Percentiles rank a stretch among this genome's conserved stretches.
These are phyloP conservation scores for Drosophila pruinosa DNA, from an alignment of 1,140 invertebrate genomes.

Conservation along the genomic window DNA sequence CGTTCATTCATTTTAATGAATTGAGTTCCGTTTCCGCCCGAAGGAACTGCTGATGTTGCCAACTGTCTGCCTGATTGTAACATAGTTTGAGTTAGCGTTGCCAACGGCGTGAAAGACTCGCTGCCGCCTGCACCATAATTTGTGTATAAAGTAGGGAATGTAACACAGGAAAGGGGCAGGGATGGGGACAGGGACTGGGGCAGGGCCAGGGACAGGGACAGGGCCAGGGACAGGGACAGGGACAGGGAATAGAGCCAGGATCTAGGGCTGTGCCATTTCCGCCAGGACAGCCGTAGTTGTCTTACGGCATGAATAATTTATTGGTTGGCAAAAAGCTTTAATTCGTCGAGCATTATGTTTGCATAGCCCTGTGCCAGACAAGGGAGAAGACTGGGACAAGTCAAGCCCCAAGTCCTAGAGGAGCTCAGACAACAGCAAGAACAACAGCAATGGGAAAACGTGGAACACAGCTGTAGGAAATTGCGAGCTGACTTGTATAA, in stretches of 20 bases:
- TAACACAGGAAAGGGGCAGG: not conserved
- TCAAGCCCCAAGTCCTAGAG: slow-evolving; percentile 19
- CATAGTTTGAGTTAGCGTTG: slow-evolving; percentile 8
- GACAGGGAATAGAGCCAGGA: not conserved
- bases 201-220: not conserved
- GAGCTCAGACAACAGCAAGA: slow-evolving; percentile 5
- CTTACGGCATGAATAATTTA: slow-evolving; percentile 81
- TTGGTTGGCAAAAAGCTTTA: slow-evolving; percentile 79
- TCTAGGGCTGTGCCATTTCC: slow-evolving; percentile 29
- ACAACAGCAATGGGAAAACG: slow-evolving; percentile 1
- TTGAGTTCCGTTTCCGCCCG: slow-evolving; percentile 79
- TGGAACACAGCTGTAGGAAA: slow-evolving; percentile 46
- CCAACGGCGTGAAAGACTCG: slow-evolving; percentile 43
- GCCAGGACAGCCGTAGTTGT: slow-evolving; percentile 55
- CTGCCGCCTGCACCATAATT: slow-evolving; percentile 56
- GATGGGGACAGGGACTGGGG: not conserved
- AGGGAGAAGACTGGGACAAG: not conserved
- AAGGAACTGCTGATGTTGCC: slow-evolving; percentile 53
- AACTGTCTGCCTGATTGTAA: slow-evolving; percentile 27
- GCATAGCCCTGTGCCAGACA: slow-evolving; percentile 54
- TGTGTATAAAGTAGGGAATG: slow-evolving; percentile 31
- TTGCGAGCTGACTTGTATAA: slow-evolving; percentile 47
- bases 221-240: not conserved
- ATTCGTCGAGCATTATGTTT: slow-evolving; percentile 79
- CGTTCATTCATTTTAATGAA: slow-evolving; percentile 80